These are phyloP conservation scores for Carassius gibelio DNA, from an alignment of 2,113 vertebrate genomes.

Conservation along the genomic window DNA sequence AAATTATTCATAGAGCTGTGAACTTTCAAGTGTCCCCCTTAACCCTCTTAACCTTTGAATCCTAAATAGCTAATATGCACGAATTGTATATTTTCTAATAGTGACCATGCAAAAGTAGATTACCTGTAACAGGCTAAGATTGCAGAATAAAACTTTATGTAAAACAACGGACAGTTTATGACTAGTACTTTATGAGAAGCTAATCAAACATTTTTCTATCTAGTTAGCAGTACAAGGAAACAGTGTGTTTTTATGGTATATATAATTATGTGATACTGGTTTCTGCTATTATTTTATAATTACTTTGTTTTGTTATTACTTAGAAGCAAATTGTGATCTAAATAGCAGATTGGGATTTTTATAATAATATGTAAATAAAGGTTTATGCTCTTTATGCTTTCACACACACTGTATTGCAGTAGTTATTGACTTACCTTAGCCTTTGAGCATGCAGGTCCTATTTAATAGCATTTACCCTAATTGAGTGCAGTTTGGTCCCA, in stretches of 20 bases:
- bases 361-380: neutral
- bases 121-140: neutral
- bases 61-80: conserved; percentile 7
- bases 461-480: neutral
- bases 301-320: too few species aligned
- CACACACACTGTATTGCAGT: neutral
- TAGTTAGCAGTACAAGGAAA: neutral
- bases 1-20: conserved; percentile 58
- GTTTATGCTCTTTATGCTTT: neutral
- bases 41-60: neutral
- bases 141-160: neutral
- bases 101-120: neutral
- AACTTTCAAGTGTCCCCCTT: conserved; percentile 58
- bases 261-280: neutral
- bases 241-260: neutral
- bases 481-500: neutral
- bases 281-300: neutral
- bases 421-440: neutral
- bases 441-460: neutral
- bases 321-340: neutral
- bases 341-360: neutral
- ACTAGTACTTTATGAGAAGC: neutral
- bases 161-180: neutral
- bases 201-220: neutral
- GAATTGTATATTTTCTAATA: neutral